Evolutionary conservation across 2,797 vertebrate genomes (phyloP).

Genomic region (Neosilurus mollespiculum): DNA sequence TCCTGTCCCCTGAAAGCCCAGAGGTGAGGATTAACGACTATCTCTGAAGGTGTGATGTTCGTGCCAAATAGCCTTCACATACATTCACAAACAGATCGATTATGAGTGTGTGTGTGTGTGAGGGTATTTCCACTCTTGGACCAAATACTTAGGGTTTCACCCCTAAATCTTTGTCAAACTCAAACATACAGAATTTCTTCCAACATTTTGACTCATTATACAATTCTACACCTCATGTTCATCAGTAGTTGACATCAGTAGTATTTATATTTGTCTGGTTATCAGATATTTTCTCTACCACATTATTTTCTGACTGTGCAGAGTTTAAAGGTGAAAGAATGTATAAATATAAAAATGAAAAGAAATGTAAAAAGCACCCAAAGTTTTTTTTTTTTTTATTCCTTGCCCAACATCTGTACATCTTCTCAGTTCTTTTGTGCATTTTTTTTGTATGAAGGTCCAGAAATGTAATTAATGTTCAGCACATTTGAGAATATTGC

Average conservation of each 20-base stretch:
- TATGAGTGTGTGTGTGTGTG: slow-evolving; percentile 23
- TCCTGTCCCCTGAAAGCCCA: slow-evolving; percentile 1
- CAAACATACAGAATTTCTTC: background rate
- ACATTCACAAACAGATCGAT: too few species aligned
- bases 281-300: background rate
- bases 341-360: background rate
- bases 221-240: background rate
- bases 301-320: background rate
- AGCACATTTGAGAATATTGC: background rate
- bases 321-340: background rate
- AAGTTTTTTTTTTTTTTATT: background rate
- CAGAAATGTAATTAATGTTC: background rate
- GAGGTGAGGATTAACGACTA: slow-evolving; percentile 7
- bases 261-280: too few species aligned
- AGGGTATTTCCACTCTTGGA: background rate
- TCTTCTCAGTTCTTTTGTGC: background rate
- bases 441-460: background rate
- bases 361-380: background rate
- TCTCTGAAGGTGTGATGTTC: slow-evolving; percentile 22
- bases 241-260: too few species aligned
- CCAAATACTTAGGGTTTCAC: background rate
- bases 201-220: background rate
- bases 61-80: slow-evolving; percentile 24
- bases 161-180: background rate
- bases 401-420: background rate